phyloP scores from a whole-genome alignment of 2,888 invertebrate species.

The Lasioglossum villosulum region DNA sequence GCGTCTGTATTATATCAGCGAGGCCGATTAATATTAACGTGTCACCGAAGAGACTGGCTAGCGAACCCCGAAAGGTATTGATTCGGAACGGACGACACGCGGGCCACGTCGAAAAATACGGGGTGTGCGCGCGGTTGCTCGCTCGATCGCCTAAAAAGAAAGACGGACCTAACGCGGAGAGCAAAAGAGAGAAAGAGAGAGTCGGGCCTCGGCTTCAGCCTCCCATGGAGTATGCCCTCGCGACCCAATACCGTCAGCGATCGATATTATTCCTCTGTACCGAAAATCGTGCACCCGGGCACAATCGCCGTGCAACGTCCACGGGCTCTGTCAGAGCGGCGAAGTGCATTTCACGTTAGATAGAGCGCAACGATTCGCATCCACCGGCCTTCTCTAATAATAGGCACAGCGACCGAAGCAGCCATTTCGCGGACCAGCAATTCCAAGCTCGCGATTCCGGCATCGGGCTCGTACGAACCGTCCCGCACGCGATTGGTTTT shows the following conservation, averaged over 20 bases:
- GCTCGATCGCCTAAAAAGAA: slow-evolving; percentile 28
- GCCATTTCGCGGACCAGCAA: slow-evolving; percentile 62
- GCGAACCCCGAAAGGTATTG: slow-evolving; percentile 67
- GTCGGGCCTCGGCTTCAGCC: neutral
- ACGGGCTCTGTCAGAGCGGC: neutral
- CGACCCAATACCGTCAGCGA: neutral
- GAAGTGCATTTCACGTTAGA: slow-evolving; percentile 23
- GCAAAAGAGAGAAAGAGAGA: neutral
- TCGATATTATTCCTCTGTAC: slow-evolving; percentile 19
- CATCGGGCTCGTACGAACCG: neutral
- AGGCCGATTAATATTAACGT: slow-evolving; percentile 56
- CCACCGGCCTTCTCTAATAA: slow-evolving; percentile 65
- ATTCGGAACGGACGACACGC: slow-evolving; percentile 65
- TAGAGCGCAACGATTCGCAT: slow-evolving; percentile 14
- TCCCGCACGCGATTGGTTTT: neutral
- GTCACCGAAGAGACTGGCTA: slow-evolving; percentile 49
- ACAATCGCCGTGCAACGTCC: neutral
- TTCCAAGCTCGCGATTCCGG: slow-evolving; percentile 33
- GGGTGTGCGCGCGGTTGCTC: slow-evolving; percentile 65
- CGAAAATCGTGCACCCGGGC: neutral
- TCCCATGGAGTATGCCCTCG: neutral
- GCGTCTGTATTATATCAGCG: slow-evolving; percentile 16
- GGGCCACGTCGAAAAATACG: slow-evolving; percentile 63
- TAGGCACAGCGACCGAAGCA: slow-evolving; percentile 59
- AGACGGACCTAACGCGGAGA: neutral